Evolutionary conservation across 2,888 invertebrate genomes (phyloP), one percentile per base, ranked within the genome.

Genomic region (Cryptus armator): DNA sequence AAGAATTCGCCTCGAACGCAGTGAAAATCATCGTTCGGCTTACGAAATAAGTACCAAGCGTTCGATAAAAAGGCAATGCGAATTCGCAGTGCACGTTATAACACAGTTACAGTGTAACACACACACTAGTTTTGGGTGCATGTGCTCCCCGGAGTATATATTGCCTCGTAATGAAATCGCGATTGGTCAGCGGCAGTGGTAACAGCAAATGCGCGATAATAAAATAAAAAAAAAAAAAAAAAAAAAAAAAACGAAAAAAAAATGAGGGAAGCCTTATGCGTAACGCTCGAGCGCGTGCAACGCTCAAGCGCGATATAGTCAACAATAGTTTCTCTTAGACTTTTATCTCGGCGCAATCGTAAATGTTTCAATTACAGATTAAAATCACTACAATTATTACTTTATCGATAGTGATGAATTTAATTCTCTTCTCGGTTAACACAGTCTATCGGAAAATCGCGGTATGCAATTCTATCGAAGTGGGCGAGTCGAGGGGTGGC

Each of bases 161-260:
- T 62, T 51, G 70, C 70, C 70, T 14, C 19, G 51, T 53, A 46
- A 72, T 77, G 59, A 44, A 71, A 80, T 68, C 71, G 81, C 71
- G 62, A 62, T 80, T 83, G 71, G 76, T 79, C 62, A 29, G 56
- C 81, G 86, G 86, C 85, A 87, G 87, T 87, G 87, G 77, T 85
- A 84, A 86, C 85, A 86, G 85, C 85, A 51, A 85, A 86, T 74
- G 64, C 53, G 72, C 78, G 46, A 75, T 78, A 29, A 44, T n/a
- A 7, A 53, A 64, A n/a, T n/a, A n/a, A 37, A 59, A 19, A 67
- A 43, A 67, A 62, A 53, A 10, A 10, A 12, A 44, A 16, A 9
- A 64, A 37, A 10, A 77, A 77, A 37, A 64, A 67, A 24, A 66
- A 10, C 12, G 44, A 5, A 12, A 53, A 6, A 53, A 53, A 53